phyloP scores from a whole-genome alignment of 2,113 vertebrate genomes.

The Mesoclemmys tuberculata region DNA sequence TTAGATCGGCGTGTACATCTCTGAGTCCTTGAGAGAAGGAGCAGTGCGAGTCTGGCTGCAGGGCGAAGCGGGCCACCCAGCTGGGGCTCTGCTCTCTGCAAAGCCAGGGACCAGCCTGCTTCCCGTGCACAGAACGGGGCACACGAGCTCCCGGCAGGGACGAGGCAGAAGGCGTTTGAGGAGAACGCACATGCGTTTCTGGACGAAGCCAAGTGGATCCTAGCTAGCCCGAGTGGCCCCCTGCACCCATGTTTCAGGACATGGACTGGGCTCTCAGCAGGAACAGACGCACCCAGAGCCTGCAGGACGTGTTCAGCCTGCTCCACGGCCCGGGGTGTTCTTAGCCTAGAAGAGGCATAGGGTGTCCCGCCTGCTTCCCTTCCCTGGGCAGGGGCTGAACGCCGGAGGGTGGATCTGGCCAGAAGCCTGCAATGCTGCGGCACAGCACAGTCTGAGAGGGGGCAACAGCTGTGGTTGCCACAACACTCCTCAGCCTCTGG shows the following conservation, averaged over 20 bases:
- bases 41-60: constrained; percentile 50
- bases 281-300: neutral
- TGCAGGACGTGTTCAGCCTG: neutral
- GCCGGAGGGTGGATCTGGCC: too few relatives aligned
- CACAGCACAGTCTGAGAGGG: neutral
- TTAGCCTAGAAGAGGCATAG: neutral
- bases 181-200: neutral
- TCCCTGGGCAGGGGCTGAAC: too few relatives aligned
- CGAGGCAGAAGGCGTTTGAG: neutral
- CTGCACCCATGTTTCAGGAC: too few relatives aligned
- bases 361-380: neutral
- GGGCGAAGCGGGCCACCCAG: constrained; percentile 12
- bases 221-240: neutral
- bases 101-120: neutral
- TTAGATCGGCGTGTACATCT: constrained; percentile 59
- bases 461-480: neutral
- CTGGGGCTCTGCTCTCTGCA: constrained; percentile 38
- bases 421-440: too few relatives aligned
- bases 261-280: neutral
- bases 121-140: neutral
- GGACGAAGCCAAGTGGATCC: neutral
- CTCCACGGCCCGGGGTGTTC: neutral
- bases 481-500: neutral
- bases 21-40: constrained; percentile 58
- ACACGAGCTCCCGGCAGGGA: neutral